Percentiles rank a stretch among this genome's conserved stretches.
Evolutionary conservation across 2,888 invertebrate species (phyloP).

Genomic region (Drosophila rubida): DNA sequence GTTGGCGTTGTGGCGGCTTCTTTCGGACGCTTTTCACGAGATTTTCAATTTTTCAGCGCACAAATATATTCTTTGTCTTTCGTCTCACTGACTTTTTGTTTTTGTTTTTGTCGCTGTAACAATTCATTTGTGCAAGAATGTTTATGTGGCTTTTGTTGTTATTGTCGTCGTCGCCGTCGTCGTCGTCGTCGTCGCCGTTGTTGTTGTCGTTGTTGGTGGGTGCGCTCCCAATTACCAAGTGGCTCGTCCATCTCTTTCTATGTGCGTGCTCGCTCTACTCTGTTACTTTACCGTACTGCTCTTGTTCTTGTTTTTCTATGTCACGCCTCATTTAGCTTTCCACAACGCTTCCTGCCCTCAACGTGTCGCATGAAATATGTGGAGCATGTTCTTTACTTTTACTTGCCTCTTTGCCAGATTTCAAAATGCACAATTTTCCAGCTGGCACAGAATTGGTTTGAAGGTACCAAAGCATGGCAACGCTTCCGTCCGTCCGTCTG

Average conservation of each 20-base stretch:
- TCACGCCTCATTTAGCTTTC: conserved; percentile 79
- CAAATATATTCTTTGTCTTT: conserved; percentile 47
- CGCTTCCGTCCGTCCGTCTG: conserved; percentile 9
- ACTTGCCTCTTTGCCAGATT: conserved; percentile 48
- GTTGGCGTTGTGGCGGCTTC: conserved; percentile 35
- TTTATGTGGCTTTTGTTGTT: conserved; percentile 20
- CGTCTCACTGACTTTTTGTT: conserved; percentile 16
- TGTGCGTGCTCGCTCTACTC: conserved; percentile 29
- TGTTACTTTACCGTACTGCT: not conserved
- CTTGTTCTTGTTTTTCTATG: conserved; percentile 61
- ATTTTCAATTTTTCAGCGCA: conserved; percentile 55
- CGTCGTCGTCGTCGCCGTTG: conserved; percentile 8
- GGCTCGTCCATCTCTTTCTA: conserved; percentile 13
- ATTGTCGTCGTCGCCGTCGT: conserved; percentile 17
- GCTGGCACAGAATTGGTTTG: conserved; percentile 25
- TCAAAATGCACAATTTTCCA: conserved; percentile 48
- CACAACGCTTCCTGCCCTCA: conserved; percentile 52
- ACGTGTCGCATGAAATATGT: conserved; percentile 44
- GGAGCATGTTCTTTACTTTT: conserved; percentile 46
- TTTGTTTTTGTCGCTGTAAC: conserved; percentile 18
- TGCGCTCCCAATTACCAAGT: conserved; percentile 63
- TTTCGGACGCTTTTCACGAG: conserved; percentile 35
- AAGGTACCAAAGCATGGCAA: conserved; percentile 18
- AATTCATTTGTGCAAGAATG: conserved; percentile 37
- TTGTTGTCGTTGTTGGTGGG: conserved; percentile 37